phyloP scores from a whole-genome alignment of 2,888 invertebrate species.

The Himalopsyche anomala region DNA sequence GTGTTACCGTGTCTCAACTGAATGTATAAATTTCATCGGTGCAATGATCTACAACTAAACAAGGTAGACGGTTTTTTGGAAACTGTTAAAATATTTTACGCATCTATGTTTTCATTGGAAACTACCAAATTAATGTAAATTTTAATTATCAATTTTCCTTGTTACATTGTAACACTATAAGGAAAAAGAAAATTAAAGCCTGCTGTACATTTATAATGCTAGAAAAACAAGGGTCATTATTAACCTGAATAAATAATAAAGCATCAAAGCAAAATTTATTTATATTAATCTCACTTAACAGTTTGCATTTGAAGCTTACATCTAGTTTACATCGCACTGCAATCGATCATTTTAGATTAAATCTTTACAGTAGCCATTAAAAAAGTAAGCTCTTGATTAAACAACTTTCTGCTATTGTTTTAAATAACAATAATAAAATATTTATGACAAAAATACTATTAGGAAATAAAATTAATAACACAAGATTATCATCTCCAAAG shows the following conservation, averaged over 20 bases:
- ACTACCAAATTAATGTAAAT: too few relatives aligned
- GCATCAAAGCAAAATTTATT: constrained; percentile 64
- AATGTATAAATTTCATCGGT: too few relatives aligned
- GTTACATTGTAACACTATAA: too few relatives aligned
- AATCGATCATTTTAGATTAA: constrained; percentile 22
- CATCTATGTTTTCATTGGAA: too few relatives aligned
- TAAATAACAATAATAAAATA: neutral
- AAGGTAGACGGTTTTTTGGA: too few relatives aligned
- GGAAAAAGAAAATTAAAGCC: too few relatives aligned
- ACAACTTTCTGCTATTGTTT: neutral
- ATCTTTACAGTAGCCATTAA: constrained; percentile 11
- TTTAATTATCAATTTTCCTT: too few relatives aligned
- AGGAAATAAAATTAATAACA: neutral
- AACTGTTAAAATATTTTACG: too few relatives aligned
- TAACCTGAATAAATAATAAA: constrained; percentile 54
- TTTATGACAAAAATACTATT: neutral
- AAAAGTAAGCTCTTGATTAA: constrained; percentile 6
- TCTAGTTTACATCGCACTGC: neutral
- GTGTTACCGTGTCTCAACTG: too few relatives aligned
- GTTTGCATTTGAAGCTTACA: constrained; percentile 61
- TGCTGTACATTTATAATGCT: too few relatives aligned
- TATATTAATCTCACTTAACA: constrained; percentile 56
- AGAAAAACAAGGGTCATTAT: too few relatives aligned
- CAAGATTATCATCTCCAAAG: neutral
- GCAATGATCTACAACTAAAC: too few relatives aligned